Evolutionary conservation across 1,140 invertebrate species (phyloP).

Genomic region (Gryon sp.): DNA sequence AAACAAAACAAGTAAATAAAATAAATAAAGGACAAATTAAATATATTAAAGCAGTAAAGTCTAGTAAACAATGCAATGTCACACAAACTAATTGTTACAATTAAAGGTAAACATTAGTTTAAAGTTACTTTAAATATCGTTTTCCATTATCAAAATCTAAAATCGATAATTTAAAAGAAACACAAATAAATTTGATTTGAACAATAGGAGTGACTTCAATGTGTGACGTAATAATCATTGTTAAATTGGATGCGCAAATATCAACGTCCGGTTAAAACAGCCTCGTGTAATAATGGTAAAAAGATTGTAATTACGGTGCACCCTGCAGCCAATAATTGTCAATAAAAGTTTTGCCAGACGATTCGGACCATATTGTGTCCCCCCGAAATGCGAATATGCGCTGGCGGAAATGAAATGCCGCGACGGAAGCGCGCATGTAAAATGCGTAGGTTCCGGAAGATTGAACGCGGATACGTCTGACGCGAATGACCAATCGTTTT

Average conservation of each 20-base stretch:
- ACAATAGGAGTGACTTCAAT: slow-evolving; percentile 5
- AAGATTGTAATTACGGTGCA: slow-evolving; percentile 56
- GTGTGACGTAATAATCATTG: slow-evolving; percentile 39
- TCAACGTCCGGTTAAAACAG: slow-evolving; percentile 2
- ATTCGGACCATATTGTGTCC: slow-evolving; percentile 40
- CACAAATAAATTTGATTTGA: too few relatives aligned
- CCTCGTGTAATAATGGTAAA: slow-evolving; percentile 48
- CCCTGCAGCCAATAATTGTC: slow-evolving; percentile 44
- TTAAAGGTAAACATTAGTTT: too few relatives aligned
- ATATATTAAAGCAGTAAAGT: too few relatives aligned
- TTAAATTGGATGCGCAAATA: slow-evolving; percentile 46
- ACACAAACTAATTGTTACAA: too few relatives aligned
- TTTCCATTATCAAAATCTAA: too few relatives aligned
- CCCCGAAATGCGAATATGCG: slow-evolving; percentile 46
- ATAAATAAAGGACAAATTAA: too few relatives aligned
- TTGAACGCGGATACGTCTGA: slow-evolving; percentile 28
- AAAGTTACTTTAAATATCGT: too few relatives aligned
- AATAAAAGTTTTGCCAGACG: slow-evolving; percentile 54
- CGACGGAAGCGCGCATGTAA: slow-evolving; percentile 48
- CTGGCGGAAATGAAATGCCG: slow-evolving; percentile 58
- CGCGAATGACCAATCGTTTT: slow-evolving; percentile 32
- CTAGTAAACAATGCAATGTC: too few relatives aligned
- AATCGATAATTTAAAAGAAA: too few relatives aligned
- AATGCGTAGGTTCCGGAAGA: slow-evolving; percentile 52
- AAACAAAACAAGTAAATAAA: too few relatives aligned